Evolutionary conservation across 2,888 invertebrate genomes (phyloP), one percentile per base, ranked within the genome.

Genomic region (Allacma fusca): DNA sequence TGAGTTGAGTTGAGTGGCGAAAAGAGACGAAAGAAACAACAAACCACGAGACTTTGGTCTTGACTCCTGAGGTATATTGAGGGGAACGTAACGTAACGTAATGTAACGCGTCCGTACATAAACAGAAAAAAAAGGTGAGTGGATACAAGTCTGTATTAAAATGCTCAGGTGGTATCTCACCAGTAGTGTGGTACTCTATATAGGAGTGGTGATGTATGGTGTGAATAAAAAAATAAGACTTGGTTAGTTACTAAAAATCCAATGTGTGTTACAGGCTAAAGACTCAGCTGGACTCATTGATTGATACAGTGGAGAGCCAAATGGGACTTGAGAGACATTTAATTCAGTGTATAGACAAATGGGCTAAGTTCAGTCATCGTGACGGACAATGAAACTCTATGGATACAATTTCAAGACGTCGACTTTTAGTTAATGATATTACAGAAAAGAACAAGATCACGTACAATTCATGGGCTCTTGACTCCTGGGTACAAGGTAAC

Each of bases 341-440:
- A 72, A 72, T 72, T 72, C 72, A 62, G 57, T 50, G 19, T n/a
- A 50, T 34, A 59, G 62, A 62, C 57, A 72, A 72, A 72, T 72
- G 72, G 72, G 72, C 59, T 72, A 62, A 57, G 62, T 23, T 72
- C 72, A 72, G 34, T 57, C 59, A 72, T 59, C 40, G 72, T 72
- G 59, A 72, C 72, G 72, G 43, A 34, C 12, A 26, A n/a, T 67
- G 67, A n/a, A n/a, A 26, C 67, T 29, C 19, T 67, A 21, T 57
- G 26, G 62, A 12, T 21, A 21, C 26, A 19, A 26, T 28, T 1
- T 19, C 65, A 24, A 28, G 62, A 1, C 13, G 62, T n/a, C 50
- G 9, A 34, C 5, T 34, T 4, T 50, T n/a, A 34, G 34, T 50
- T 50, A 9, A 50, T 50, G 40, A 9, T 19, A 19, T 50, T 50